Evolutionary conservation across 2,113 vertebrate species (phyloP), one percentile per base, ranked within the genome.

Genomic region (Spizaetus ornatus): DNA sequence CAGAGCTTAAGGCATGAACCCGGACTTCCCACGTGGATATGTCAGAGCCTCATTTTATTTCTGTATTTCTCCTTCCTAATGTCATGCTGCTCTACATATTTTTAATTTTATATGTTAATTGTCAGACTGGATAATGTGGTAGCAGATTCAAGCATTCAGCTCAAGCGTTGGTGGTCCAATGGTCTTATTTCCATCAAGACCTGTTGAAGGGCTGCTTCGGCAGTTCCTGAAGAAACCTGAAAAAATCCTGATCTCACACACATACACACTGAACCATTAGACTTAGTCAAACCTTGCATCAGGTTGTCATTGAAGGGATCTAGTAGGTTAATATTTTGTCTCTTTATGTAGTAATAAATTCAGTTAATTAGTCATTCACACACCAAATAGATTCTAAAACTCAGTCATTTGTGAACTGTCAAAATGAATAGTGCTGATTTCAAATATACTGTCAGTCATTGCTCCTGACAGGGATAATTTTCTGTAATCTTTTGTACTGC

Each of bases 371-470:
- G 85, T 48, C 69, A 82, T 93, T 97, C 85, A 88, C 43, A 27
- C 56, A 27, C 5, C 79, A 94, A 34, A 45, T 76, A 82, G 55
- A 89, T 76, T 96, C 63, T 96, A 69, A 85, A 91, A 50, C 20
- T 67, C 76, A 82, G 82, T 84, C 42, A 66, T 45, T 79, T 94
- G 26, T 73, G 81, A 88, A 21, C 61, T 97, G 94, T 91, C 92
- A 85, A 83, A 96, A 95, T 90, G 52, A 96, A 93, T 80, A 62
- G 15, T 36, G 32, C 50, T 88, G 58, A 59, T 94, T 95, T 96
- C 83, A 97, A 95, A 82, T 82, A 93, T 42, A 61, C 82, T 86
- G 84, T 95, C 94, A 95, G 48, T 82, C n/a, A 92, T 84, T 86
- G 70, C 66, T 96, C 58, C 79, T 91, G 65, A 79, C 23, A 32